Evolutionary conservation across 1,140 invertebrate species (phyloP).

Genomic region (Calliopsis andreniformis): DNA sequence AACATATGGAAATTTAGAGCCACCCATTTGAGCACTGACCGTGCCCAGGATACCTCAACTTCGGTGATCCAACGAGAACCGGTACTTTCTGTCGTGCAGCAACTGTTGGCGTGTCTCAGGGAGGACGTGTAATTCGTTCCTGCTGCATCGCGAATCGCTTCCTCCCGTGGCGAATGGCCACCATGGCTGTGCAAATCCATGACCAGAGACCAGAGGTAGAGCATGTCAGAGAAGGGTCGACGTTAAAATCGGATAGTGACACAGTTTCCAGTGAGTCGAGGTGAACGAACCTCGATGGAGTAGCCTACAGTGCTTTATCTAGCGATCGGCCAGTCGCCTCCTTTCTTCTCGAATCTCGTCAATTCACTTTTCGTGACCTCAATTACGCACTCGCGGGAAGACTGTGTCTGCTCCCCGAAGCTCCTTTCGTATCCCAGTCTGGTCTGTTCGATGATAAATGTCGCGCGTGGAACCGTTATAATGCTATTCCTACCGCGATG

Average conservation of each 20-base stretch:
- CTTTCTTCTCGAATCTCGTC: conserved; percentile 4
- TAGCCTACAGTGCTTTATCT: conserved; percentile 7
- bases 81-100: too few species aligned
- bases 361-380: conserved; percentile 37
- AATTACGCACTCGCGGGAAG: neutral
- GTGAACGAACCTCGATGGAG: conserved; percentile 67
- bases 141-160: too few species aligned
- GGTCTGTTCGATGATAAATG: neutral
- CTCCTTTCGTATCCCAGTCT: neutral
- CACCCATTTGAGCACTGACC: too few species aligned
- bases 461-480: conserved; percentile 15
- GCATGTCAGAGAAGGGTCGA: conserved; percentile 29
- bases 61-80: too few species aligned
- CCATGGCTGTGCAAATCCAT: too few species aligned
- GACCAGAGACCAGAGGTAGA: neutral
- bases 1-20: too few species aligned
- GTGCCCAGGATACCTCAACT: too few species aligned
- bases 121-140: too few species aligned
- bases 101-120: too few species aligned
- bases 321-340: conserved; percentile 4
- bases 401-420: too few species aligned
- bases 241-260: conserved; percentile 68
- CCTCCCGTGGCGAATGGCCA: too few species aligned
- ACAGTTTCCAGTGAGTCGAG: conserved; percentile 70
- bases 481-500: neutral